Percentiles rank a stretch among this genome's conserved stretches.
Evolutionary conservation across 1,140 invertebrate genomes (phyloP).

Genomic region (Hermetia illucens): DNA sequence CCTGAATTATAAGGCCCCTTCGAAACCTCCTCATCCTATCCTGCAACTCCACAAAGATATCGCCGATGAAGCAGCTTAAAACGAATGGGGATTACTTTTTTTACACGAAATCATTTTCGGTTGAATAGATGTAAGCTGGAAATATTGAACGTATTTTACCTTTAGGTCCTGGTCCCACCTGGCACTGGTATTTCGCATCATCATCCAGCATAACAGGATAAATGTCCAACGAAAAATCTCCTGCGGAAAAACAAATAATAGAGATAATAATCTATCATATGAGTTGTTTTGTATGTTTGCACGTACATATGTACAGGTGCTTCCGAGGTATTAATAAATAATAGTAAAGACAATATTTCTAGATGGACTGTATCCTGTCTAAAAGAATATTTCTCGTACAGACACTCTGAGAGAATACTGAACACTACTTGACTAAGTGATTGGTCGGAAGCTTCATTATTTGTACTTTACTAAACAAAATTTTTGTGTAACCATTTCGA

Average conservation of each 20-base stretch:
- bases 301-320: no score
- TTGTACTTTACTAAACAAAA: no score
- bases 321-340: no score
- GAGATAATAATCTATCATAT: constrained; percentile 1
- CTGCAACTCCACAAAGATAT: background rate
- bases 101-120: background rate
- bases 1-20: no score
- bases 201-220: constrained; percentile 78
- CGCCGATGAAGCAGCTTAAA: background rate
- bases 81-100: background rate
- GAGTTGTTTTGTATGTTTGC: no score
- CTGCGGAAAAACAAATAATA: constrained; percentile 37
- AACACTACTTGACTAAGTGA: no score
- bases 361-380: no score
- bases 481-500: background rate
- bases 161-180: constrained; percentile 44
- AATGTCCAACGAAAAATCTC: constrained; percentile 65
- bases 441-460: no score
- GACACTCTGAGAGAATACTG: no score
- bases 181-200: constrained; percentile 82
- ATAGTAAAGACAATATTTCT: no score
- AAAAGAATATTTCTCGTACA: no score
- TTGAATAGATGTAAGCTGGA: background rate
- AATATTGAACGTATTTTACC: constrained; percentile 8
- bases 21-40: background rate